Evolutionary conservation across 2,113 vertebrate species (phyloP).

Genomic region (Epinephelus lanceolatus): DNA sequence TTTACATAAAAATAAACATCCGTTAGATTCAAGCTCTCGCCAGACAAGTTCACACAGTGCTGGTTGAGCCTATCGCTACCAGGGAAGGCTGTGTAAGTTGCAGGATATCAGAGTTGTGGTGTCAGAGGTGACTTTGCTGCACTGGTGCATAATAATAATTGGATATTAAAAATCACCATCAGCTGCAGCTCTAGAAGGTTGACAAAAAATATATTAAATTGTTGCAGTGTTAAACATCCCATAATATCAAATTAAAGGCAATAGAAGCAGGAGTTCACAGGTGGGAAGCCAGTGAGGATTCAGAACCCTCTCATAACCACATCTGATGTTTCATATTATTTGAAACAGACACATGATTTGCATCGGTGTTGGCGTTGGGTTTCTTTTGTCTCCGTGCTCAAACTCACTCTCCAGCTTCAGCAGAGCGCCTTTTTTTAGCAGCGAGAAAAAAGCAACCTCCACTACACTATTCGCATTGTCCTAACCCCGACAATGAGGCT

Average conservation of each 20-base stretch:
- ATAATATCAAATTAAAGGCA: background rate
- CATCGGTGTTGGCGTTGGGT: background rate
- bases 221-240: background rate
- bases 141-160: background rate
- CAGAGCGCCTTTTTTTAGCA: constrained; percentile 9
- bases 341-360: background rate
- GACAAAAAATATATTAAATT: background rate
- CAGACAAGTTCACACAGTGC: too few relatives aligned
- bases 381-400: constrained; percentile 2
- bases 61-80: too few relatives aligned
- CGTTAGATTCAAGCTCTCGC: too few relatives aligned
- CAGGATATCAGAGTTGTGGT: too few relatives aligned
- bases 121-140: too few relatives aligned
- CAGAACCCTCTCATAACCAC: background rate
- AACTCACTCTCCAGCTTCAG: constrained; percentile 28
- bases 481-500: constrained; percentile 64
- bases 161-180: background rate
- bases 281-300: background rate
- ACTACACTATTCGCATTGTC: constrained; percentile 54
- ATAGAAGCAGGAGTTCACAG: background rate
- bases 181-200: background rate
- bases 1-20: too few relatives aligned
- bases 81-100: too few relatives aligned
- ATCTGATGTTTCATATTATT: background rate
- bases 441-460: constrained; percentile 23